Percentiles rank a stretch among this genome's conserved stretches.
phyloP scores from a whole-genome alignment of 92 coral and sea anemone species.

The Actinernus sp. region DNA sequence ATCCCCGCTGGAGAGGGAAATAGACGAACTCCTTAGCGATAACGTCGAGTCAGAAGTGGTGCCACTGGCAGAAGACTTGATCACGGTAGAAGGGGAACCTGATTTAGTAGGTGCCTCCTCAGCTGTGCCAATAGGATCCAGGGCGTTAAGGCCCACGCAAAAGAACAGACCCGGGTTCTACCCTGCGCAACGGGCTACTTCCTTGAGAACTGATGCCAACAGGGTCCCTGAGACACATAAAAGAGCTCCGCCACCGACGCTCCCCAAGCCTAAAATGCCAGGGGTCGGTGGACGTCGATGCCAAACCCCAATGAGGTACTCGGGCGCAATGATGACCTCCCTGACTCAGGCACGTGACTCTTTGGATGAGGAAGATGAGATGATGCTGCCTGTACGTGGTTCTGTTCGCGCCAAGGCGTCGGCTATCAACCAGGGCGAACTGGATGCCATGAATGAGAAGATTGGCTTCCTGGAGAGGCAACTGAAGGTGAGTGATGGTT shows the following conservation, averaged over 20 bases:
- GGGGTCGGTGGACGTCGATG: conserved; percentile 35
- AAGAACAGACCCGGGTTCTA: too few species aligned
- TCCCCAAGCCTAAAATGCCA: conserved; percentile 74
- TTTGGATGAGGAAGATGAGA: conserved; percentile 35
- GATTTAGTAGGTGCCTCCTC: conserved; percentile 33
- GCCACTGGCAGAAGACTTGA: conserved; percentile 28
- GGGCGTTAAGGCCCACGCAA: too few species aligned
- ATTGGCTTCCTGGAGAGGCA: conserved; percentile 90
- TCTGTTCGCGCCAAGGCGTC: conserved; percentile 86
- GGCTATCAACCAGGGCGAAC: conserved; percentile 89
- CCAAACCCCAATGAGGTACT: neutral
- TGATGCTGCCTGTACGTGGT: conserved; percentile 82
- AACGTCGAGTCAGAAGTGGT: conserved; percentile 26
- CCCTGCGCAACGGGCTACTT: too few species aligned
- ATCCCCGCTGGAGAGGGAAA: conserved; percentile 12
- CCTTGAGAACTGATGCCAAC: neutral
- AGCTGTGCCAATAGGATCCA: too few species aligned
- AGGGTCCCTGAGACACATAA: conserved; percentile 26
- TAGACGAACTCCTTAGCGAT: conserved; percentile 3
- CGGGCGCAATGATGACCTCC: conserved; percentile 7
- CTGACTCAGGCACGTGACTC: conserved; percentile 35
- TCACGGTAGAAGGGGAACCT: conserved; percentile 51
- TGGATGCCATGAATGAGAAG: conserved; percentile 88
- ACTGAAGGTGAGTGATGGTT: conserved; percentile 82
- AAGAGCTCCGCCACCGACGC: conserved; percentile 70